These are phyloP conservation scores for Watsonalla cultraria DNA, from an alignment of 2,888 invertebrate species.

Conservation along the genomic window DNA sequence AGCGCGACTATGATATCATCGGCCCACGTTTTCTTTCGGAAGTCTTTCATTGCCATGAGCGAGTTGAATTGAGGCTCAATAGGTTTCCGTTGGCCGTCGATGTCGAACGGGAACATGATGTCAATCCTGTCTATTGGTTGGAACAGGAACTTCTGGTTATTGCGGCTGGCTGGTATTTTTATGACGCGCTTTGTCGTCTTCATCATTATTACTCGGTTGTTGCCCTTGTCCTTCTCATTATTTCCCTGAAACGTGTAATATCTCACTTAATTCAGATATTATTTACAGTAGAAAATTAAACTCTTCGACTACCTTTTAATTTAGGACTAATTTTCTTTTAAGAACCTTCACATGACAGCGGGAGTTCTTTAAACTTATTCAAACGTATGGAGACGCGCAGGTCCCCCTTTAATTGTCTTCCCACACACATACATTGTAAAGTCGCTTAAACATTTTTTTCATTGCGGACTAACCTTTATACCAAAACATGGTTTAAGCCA, in stretches of 20 bases:
- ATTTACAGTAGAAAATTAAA: too few relatives aligned
- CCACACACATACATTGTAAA: too few relatives aligned
- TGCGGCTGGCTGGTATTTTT: conserved; percentile 78
- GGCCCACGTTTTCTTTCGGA: conserved; percentile 60
- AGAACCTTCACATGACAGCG: too few relatives aligned
- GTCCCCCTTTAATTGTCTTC: too few relatives aligned
- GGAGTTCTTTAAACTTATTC: too few relatives aligned
- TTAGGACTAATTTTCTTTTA: too few relatives aligned
- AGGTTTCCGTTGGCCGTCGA: conserved; percentile 47
- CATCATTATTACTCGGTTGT: conserved; percentile 81
- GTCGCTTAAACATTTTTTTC: too few relatives aligned
- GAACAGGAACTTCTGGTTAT: conserved; percentile 59
- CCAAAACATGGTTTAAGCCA: too few relatives aligned
- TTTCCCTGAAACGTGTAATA: conserved; percentile 62
- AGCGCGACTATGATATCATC: conserved; percentile 56
- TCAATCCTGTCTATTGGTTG: conserved; percentile 61
- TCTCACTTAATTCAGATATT: too few relatives aligned
- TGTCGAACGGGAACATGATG: conserved; percentile 62
- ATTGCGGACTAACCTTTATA: too few relatives aligned
- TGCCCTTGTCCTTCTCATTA: conserved; percentile 76
- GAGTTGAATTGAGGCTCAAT: conserved; percentile 54
- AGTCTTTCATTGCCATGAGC: conserved; percentile 46
- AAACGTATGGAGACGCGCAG: too few relatives aligned
- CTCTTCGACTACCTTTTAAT: too few relatives aligned
- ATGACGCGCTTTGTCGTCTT: conserved; percentile 86